Base-by-base conservation (phyloP, 2,797 vertebrate genomes). In the Zalophus californianus region DNA sequence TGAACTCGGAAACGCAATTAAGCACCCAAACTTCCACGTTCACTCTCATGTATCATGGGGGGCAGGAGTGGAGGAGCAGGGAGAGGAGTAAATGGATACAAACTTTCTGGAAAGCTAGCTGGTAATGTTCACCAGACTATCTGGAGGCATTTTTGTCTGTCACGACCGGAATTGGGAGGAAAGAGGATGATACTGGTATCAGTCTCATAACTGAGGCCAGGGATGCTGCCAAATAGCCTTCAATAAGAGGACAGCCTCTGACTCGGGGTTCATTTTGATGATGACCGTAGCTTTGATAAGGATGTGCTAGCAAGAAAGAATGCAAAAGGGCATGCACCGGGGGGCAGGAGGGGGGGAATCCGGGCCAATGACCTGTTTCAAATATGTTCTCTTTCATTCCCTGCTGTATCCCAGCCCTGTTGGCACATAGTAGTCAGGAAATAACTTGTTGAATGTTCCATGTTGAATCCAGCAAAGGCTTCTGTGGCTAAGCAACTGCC, bases 61-160 rank as follows among this genome's bases (percentile, higher is more conserved):
- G 13, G 14, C 3, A 25, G 15, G 0, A 1, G 44, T 23, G 5
- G 10, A 9, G 21, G 44, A 5, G 1, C 14, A 5, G 23, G 11
- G 18, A 48, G 20, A 32, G 60, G 32, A 27, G 13, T 1, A 62
- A 27, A n/a, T 5, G 1, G 6, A 23, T 29, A 56, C 0, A 7
- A 35, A 70, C 54, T 38, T 84, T 78, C 75, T 29, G 29, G 72
- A 86, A 89, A 18, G 78, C 44, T 6, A 16, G 6, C 4, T 12
- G 21, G 77, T 32, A 5, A 3, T 0, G 23, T 66, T 70, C 2
- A 3, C 60, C 20, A 66, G 29, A 86, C 18, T n/a, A 62, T 5
- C 52, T 25, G 7, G 87, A 41, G 41, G 60, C 27, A 1, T 5
- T 38, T n/a, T 44, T n/a, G 3, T 18, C 35, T 82, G 52, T 32